Evolutionary conservation across 2,888 invertebrate species (phyloP), one percentile per base, ranked within the genome.

Genomic region (Drosophila quasianomalipes): DNA sequence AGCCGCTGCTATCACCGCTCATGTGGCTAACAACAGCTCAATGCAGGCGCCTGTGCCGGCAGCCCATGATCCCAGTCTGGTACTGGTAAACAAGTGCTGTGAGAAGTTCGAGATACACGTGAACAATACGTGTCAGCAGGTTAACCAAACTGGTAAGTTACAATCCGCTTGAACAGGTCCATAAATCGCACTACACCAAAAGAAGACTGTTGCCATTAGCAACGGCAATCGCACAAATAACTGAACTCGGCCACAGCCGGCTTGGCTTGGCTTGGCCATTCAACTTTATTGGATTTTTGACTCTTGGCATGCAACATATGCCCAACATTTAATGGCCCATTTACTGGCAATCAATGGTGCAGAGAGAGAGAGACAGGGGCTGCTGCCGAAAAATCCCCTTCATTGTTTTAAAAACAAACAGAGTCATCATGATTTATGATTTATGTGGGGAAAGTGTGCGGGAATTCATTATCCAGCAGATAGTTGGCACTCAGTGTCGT

Each of bases 81-180:
- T 86, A 49, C 54, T 94, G 85, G 95, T 97, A 79, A 96, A 96
- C 91, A 97, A 97, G 94, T 97, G 97, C 91, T 97, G 97, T 93
- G 96, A 96, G 91, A 93, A 94, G 61, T 94, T 95, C 84, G 96
- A 97, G 92, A 93, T 97, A 65, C 95, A 96, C 92, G 94, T 96
- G 49, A 96, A 96, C 89, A 94, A 94, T 66, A 93, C 94, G 73
- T 97, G 97, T 92, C 95, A 95, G 88, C 94, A 95, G 89, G 94
- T 95, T 53, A 94, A 95, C 87, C 94, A 95, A 83, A 95, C 95
- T 82, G 95, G 95, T 92, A 94, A 95, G 79, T 64, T 37, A 28
- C 10, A 30, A 52, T 26, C 31, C 19, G 19, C 28, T 19, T 16
- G 14, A 58, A 22, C 22, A 41, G 16, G 51, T 55, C 51, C 22